Evolutionary conservation across 2,888 invertebrate genomes (phyloP).

Genomic region (Augochlorella aurata): DNA sequence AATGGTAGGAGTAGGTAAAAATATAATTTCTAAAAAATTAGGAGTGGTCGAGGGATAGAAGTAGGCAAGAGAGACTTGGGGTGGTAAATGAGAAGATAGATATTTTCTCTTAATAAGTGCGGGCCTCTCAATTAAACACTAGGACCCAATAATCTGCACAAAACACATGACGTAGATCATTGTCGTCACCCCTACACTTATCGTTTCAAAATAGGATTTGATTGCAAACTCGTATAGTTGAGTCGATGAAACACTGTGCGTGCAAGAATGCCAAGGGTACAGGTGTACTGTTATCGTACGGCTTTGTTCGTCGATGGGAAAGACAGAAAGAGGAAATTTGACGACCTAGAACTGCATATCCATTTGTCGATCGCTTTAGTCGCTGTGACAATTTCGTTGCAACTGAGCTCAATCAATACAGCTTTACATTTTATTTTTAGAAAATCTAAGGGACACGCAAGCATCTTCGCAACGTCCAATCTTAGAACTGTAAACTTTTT

Average conservation of each 20-base stretch:
- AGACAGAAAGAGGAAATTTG: not conserved
- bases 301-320: not conserved
- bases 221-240: conserved; percentile 6
- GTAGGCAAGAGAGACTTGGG: no score
- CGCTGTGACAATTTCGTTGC: not conserved
- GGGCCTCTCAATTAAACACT: not conserved
- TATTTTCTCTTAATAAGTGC: no score
- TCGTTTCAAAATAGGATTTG: conserved; percentile 27
- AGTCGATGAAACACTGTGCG: conserved; percentile 5
- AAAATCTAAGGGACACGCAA: no score
- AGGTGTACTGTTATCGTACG: conserved; percentile 21
- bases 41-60: no score
- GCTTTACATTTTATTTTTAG: no score
- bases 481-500: not conserved
- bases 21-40: no score
- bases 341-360: not conserved
- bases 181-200: conserved; percentile 22
- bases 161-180: not conserved
- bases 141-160: not conserved
- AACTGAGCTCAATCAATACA: no score
- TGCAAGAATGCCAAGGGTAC: conserved; percentile 28
- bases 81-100: no score
- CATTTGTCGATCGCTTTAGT: not conserved
- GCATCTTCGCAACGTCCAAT: not conserved
- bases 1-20: no score